phyloP scores from a whole-genome alignment of 37 sponge, comb jelly and placozoan species.

The Eunapius fragilis region DNA sequence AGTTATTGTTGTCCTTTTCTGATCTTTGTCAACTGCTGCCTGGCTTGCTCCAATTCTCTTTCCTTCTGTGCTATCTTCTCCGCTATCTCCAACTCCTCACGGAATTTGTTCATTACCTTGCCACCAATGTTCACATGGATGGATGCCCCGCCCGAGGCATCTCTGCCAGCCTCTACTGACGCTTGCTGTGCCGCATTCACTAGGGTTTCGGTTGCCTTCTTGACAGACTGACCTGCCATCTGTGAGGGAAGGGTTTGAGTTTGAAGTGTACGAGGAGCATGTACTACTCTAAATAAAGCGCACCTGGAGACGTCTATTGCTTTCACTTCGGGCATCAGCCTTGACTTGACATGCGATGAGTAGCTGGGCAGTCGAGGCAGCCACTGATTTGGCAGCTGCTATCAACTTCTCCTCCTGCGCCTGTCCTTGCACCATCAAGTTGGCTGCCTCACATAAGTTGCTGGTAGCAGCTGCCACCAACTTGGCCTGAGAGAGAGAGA shows the following conservation, averaged over 20 bases:
- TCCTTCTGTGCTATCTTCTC: constrained; percentile 81
- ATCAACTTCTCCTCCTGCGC: constrained; percentile 88
- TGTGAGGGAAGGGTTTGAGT: too few species aligned
- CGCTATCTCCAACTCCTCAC: constrained; percentile 82
- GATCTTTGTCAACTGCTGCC: constrained; percentile 73
- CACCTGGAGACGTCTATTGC: constrained; percentile 89
- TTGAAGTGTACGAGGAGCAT: too few species aligned
- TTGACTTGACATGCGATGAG: constrained; percentile 95
- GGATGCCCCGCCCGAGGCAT: background rate
- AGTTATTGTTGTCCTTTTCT: background rate
- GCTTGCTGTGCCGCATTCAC: constrained; percentile 88
- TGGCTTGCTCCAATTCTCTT: constrained; percentile 89
- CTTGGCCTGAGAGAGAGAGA: constrained; percentile 64
- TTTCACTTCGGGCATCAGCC: constrained; percentile 88
- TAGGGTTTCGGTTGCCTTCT: constrained; percentile 90
- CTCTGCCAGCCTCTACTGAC: constrained; percentile 13
- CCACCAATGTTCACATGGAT: background rate
- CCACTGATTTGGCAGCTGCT: constrained; percentile 93
- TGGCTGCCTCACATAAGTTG: constrained; percentile 95
- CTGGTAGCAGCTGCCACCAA: constrained; percentile 91
- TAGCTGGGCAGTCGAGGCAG: constrained; percentile 93
- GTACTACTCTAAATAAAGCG: background rate
- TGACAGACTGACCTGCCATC: constrained; percentile 88
- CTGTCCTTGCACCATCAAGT: constrained; percentile 81
- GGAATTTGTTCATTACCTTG: constrained; percentile 39